Conservation (phyloP, 2,888 invertebrate genomes). For the Aleiodes leptofemur region DNA sequence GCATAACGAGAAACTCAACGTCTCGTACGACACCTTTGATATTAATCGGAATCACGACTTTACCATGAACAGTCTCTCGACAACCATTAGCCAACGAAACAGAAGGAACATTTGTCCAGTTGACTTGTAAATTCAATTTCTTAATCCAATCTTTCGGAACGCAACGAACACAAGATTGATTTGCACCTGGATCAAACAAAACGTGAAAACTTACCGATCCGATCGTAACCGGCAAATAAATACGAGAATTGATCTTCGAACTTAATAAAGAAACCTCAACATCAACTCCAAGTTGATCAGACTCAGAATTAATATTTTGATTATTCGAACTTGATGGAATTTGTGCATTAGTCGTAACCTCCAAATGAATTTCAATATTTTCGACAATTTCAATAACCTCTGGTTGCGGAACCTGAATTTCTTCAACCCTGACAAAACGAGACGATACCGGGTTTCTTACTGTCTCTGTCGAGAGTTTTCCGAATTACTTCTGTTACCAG, state of each 20-base stretch:
- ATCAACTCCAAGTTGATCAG: background rate
- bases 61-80: too few species aligned
- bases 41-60: background rate
- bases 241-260: background rate
- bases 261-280: background rate
- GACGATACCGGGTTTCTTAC: too few species aligned
- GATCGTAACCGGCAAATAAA: background rate
- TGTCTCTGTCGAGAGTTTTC: background rate
- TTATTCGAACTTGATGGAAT: too few species aligned
- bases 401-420: too few species aligned
- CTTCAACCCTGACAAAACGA: too few species aligned
- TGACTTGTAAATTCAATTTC: background rate
- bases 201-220: background rate
- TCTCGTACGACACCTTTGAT: background rate
- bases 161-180: background rate
- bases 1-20: too few species aligned
- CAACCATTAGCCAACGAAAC: too few species aligned
- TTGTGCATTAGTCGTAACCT: too few species aligned
- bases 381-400: too few species aligned
- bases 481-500: background rate
- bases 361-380: too few species aligned
- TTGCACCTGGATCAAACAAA: constrained; percentile 7
- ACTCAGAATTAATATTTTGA: background rate
- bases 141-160: constrained; percentile 6
- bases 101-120: too few species aligned